Conservation (phyloP, 2,797 vertebrate species). For the Anisognathus igniventris region DNA sequence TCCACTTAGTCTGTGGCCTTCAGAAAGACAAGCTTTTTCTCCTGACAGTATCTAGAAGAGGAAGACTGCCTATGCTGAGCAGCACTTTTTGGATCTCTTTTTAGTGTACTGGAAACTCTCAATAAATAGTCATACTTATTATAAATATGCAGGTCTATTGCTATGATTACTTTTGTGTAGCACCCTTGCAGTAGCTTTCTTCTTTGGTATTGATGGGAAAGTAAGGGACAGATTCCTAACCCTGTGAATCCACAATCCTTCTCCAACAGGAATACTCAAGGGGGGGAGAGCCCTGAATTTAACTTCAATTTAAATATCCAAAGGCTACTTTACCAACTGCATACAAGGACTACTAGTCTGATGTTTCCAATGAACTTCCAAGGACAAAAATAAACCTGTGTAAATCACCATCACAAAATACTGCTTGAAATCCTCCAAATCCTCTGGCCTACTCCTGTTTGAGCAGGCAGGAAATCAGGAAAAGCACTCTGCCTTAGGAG, state of each 20-base stretch:
- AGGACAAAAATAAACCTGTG: not conserved
- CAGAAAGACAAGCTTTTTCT: not conserved
- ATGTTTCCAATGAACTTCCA: not conserved
- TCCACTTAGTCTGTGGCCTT: constrained; percentile 30
- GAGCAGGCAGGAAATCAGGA: not conserved
- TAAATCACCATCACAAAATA: not conserved
- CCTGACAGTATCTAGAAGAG: not conserved
- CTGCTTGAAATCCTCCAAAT: not conserved
- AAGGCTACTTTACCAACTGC: not conserved
- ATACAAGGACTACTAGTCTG: not conserved
- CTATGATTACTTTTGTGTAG: not conserved
- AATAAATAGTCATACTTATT: not conserved
- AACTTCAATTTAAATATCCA: not conserved
- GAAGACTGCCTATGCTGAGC: not conserved
- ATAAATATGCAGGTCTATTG: not conserved
- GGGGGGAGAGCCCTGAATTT: not conserved
- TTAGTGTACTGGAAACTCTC: not conserved
- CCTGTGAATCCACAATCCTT: not conserved
- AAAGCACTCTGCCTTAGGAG: not conserved
- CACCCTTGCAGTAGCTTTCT: not conserved
- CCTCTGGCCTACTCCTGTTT: not conserved
- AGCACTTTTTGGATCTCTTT: not conserved
- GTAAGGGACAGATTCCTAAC: not conserved
- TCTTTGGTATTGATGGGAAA: not conserved
- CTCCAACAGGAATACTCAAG: not conserved